A percentile compares a stretch with the other conserved stretches of the same genome.
Evolutionary conservation across 2,888 invertebrate species (phyloP).

Genomic region (Sceliomorpha sp.): DNA sequence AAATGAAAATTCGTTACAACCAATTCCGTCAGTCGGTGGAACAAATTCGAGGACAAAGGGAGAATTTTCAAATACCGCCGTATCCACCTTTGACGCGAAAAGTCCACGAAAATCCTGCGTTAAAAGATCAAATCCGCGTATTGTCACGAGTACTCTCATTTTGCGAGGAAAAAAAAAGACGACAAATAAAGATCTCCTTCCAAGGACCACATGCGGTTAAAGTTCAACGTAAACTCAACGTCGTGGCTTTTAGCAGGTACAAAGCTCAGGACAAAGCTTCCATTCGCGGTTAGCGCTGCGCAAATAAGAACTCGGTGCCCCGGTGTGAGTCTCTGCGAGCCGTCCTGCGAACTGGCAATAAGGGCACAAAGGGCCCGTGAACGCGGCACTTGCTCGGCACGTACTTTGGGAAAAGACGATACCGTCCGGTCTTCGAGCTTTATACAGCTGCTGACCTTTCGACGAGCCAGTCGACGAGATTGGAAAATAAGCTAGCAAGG

Average conservation of each 20-base stretch:
- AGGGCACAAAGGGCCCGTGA: slow-evolving; percentile 34
- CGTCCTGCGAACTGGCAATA: slow-evolving; percentile 23
- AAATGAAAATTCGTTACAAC: no score
- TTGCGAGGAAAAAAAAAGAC: neutral
- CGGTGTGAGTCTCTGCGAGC: slow-evolving; percentile 18
- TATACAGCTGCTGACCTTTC: slow-evolving; percentile 36
- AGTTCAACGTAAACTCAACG: slow-evolving; percentile 7
- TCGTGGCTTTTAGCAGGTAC: slow-evolving; percentile 22
- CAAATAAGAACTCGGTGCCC: slow-evolving; percentile 32
- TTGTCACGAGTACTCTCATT: no score
- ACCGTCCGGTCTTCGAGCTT: slow-evolving; percentile 13
- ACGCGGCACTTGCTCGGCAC: slow-evolving; percentile 44
- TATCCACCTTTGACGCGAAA: no score
- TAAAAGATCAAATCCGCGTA: no score
- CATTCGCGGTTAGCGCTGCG: slow-evolving; percentile 8
- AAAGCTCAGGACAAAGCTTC: slow-evolving; percentile 21
- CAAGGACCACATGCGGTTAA: neutral
- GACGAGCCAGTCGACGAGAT: slow-evolving; percentile 38
- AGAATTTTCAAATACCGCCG: no score
- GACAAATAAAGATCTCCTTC: neutral
- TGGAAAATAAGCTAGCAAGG: slow-evolving; percentile 47
- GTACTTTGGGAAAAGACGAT: slow-evolving; percentile 41
- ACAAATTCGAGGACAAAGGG: no score
- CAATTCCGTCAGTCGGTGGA: no score
- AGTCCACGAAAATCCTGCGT: no score